phyloP scores from a whole-genome alignment of 2,797 vertebrate species.

The Bucorvus abyssinicus region DNA sequence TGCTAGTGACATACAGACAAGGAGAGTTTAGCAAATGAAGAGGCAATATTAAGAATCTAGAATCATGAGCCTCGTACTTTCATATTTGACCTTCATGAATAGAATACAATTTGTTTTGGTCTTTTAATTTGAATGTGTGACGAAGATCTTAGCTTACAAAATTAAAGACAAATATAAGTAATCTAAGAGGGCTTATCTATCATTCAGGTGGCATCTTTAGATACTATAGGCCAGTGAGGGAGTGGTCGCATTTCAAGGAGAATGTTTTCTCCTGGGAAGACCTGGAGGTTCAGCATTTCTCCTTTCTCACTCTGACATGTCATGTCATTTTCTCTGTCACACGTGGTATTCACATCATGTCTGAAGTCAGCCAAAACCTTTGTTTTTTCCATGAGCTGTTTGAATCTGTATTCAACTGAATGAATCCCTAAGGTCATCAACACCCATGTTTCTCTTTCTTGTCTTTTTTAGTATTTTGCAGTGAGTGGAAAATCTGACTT shows the following conservation, averaged over 20 bases:
- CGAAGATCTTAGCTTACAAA: not conserved
- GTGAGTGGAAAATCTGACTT: not conserved
- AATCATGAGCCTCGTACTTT: not conserved
- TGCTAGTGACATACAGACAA: not conserved
- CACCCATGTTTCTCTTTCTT: not conserved
- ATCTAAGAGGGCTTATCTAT: not conserved
- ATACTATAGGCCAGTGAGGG: not conserved
- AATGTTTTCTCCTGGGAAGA: not conserved
- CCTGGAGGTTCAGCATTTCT: not conserved
- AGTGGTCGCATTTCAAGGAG: not conserved
- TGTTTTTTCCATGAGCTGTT: not conserved
- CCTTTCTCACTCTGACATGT: not conserved
- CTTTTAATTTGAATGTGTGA: not conserved
- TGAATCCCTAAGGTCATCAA: not conserved
- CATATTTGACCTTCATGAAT: not conserved
- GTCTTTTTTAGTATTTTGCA: not conserved
- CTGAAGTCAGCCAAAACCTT: not conserved
- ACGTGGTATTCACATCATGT: not conserved
- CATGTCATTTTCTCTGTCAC: not conserved
- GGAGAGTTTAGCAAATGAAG: not conserved
- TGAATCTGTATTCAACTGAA: not conserved
- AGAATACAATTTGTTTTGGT: not conserved
- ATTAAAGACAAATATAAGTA: constrained; percentile 15
- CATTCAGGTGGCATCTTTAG: not conserved
- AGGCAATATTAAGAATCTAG: not conserved